A percentile compares a stretch with the other conserved stretches of the same genome.
These are phyloP conservation scores for Torymus aiolomorphi DNA, from an alignment of 2,888 invertebrate species.

Conservation along the genomic window DNA sequence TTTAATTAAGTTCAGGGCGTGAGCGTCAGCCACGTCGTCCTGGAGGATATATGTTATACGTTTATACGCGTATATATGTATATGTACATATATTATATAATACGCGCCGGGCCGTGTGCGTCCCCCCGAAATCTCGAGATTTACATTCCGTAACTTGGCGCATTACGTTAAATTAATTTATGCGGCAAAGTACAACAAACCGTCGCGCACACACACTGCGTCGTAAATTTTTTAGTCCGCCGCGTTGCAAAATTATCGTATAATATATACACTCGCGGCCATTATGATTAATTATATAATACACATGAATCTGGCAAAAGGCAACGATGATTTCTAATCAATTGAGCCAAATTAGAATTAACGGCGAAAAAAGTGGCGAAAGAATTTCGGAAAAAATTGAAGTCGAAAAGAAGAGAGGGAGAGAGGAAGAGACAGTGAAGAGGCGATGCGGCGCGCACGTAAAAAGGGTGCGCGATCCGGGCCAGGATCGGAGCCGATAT, in stretches of 20 bases:
- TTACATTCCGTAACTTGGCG: conserved; percentile 35
- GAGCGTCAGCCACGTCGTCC: neutral
- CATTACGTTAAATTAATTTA: conserved; percentile 33
- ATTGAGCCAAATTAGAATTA: too few relatives aligned
- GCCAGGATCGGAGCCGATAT: neutral
- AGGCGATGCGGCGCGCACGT: neutral
- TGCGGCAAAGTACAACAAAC: neutral
- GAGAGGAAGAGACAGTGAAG: neutral
- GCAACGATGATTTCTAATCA: too few relatives aligned
- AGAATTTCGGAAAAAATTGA: neutral
- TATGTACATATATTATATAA: too few relatives aligned
- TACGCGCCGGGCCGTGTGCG: too few relatives aligned
- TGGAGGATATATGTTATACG: neutral
- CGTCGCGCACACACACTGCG: too few relatives aligned
- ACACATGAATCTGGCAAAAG: too few relatives aligned
- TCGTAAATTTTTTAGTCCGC: too few relatives aligned
- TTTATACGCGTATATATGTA: neutral
- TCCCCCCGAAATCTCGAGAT: conserved; percentile 32
- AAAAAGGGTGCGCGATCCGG: neutral
- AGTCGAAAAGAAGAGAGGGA: neutral
- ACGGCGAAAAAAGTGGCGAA: too few relatives aligned
- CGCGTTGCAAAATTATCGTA: too few relatives aligned
- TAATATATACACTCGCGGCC: too few relatives aligned
- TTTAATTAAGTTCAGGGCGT: conserved; percentile 38
- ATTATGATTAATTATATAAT: too few relatives aligned